Evolutionary conservation across 2,113 vertebrate genomes (phyloP), one percentile per base, ranked within the genome.

Genomic region (Amphiprion percula): DNA sequence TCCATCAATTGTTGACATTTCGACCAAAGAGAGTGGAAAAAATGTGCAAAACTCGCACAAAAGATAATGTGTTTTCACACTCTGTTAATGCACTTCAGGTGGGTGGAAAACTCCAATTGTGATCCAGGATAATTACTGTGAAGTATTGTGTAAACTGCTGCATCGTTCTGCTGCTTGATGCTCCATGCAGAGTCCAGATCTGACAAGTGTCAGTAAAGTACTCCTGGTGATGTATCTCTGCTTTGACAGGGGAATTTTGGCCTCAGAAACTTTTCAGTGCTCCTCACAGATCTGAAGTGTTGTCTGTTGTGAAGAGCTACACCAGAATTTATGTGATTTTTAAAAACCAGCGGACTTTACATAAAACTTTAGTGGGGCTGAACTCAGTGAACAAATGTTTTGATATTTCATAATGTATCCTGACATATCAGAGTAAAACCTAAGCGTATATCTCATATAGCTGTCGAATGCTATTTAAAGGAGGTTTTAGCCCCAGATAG

Each of bases 171-270:
- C 33, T 10, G 47, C 46, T 56, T 23, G 76, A 15, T 12, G 41
- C 6, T 44, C 41, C 1, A 12, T 17, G 58, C 28, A 4, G 53
- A 26, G 47, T 63, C 70, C 72, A 65, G 37, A 47, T 58, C 30
- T 53, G 37, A 49, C 50, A 17, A 26, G 24, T 64, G 76, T 86
- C 84, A 46, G 44, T 53, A 1, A 79, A 84, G 44, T 84, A 70
- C 75, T 82, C 24, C 16, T 3, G 1, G 16, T 82, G 79, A 78
- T 84, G 39, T n/a, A 74, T 77, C 3, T 24, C 46, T 44, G 15
- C 79, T 54, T 50, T 44, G 30, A 74, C 52, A 61, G 0, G 4
- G 50, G 24, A 59, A 58, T 63, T 26, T 79, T 76, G 61, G 58
- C 74, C 2, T 0, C 58, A 55, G 17, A 16, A 28, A 65, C 8